These are phyloP conservation scores for Plecturocebus donacophilus DNA, from an alignment of 2,113 vertebrate genomes.

Conservation along the genomic window DNA sequence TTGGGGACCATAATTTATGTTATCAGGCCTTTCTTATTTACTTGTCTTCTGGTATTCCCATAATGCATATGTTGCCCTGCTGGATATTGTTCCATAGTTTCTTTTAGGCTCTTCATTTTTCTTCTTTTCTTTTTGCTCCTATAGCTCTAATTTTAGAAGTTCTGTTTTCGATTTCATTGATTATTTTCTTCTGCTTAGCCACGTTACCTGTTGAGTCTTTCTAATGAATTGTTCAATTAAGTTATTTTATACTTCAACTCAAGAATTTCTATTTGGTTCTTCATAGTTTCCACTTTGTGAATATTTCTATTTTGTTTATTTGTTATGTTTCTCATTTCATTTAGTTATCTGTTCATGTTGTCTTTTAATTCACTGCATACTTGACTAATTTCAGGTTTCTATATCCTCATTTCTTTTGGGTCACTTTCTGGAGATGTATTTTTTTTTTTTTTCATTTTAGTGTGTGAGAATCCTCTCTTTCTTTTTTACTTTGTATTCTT, in stretches of 20 bases:
- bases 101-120: background rate
- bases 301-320: background rate
- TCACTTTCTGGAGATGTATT: background rate
- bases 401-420: background rate
- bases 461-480: background rate
- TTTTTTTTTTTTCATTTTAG: background rate
- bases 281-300: background rate
- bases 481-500: background rate
- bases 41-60: background rate
- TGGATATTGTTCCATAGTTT: background rate
- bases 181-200: background rate
- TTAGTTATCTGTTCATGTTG: background rate
- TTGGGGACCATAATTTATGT: background rate
- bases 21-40: background rate
- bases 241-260: background rate
- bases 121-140: background rate
- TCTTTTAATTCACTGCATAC: background rate
- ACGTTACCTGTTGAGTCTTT: background rate
- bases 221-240: background rate
- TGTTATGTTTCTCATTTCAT: background rate
- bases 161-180: background rate
- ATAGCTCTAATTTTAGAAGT: background rate
- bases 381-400: background rate
- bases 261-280: background rate
- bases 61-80: background rate